Conservation (phyloP, 64 coral and sea anemone species). For the Pocillopora verrucosa region DNA sequence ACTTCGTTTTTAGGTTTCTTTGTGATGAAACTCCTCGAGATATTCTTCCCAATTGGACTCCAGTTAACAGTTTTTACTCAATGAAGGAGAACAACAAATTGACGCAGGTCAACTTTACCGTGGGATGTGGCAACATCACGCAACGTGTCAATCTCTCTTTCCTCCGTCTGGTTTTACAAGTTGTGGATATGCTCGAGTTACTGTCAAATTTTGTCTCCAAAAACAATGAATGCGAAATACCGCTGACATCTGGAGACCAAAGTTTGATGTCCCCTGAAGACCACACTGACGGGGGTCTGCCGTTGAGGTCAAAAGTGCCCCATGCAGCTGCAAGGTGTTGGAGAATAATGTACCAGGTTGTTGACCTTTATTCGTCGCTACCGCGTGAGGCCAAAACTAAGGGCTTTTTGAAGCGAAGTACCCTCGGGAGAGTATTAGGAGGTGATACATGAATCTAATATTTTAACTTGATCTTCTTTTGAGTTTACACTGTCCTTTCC, state of each 20-base stretch:
- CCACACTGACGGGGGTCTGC: constrained; percentile 4
- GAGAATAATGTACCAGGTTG: constrained; percentile 95
- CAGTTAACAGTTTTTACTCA: constrained; percentile 3
- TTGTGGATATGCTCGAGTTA: constrained; percentile 79
- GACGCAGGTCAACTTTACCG: constrained; percentile 75
- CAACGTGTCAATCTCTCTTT: constrained; percentile 81
- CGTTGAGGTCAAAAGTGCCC: background rate
- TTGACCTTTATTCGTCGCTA: constrained; percentile 90
- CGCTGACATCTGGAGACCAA: background rate
- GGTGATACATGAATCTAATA: constrained; percentile 8
- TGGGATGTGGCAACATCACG: constrained; percentile 71
- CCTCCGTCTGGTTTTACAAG: constrained; percentile 71
- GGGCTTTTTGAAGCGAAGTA: constrained; percentile 49
- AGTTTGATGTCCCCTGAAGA: background rate
- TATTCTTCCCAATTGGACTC: background rate
- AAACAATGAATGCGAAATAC: background rate
- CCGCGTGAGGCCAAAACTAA: constrained; percentile 81
- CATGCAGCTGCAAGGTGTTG: constrained; percentile 76
- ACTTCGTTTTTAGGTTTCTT: constrained; percentile 72
- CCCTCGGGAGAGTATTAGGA: constrained; percentile 29
- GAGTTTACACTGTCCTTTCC: too few species aligned
- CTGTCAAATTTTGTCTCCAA: constrained; percentile 38
- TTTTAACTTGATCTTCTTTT: background rate
- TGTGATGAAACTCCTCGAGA: constrained; percentile 46
- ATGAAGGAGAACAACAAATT: constrained; percentile 27